These are phyloP conservation scores for Staurois parvus DNA, from an alignment of 2,797 vertebrate genomes.

Conservation along the genomic window DNA sequence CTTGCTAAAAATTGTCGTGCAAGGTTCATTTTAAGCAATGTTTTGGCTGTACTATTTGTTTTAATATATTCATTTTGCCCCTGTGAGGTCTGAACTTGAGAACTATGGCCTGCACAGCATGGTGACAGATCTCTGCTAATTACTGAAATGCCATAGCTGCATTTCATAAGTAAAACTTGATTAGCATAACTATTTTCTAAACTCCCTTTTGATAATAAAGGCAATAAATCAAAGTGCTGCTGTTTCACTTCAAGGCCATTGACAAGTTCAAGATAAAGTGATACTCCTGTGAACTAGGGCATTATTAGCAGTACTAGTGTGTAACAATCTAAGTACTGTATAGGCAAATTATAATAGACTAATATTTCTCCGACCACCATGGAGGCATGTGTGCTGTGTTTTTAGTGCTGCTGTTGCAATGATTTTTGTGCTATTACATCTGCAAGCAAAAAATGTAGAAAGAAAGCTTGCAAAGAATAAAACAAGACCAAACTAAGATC, in stretches of 20 bases:
- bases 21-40: too few species aligned
- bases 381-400: slow-evolving; percentile 28
- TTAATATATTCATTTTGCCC: slow-evolving; percentile 2
- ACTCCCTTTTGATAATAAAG: slow-evolving; percentile 21
- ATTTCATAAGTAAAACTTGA: slow-evolving; percentile 22
- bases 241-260: slow-evolving; percentile 25
- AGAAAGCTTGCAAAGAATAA: neutral
- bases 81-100: slow-evolving; percentile 10
- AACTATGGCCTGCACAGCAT: slow-evolving; percentile 1
- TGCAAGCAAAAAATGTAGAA: slow-evolving; percentile 7
- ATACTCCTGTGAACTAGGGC: neutral
- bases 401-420: slow-evolving; percentile 6
- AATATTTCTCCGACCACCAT: slow-evolving; percentile 25
- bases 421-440: slow-evolving; percentile 9
- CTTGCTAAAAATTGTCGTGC: too few species aligned
- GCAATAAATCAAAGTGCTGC: slow-evolving; percentile 43
- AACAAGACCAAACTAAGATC: neutral
- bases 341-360: slow-evolving; percentile 30
- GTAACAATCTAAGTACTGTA: slow-evolving; percentile 35
- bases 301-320: slow-evolving; percentile 2
- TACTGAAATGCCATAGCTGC: slow-evolving; percentile 9
- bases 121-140: slow-evolving; percentile 27
- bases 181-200: slow-evolving; percentile 46
- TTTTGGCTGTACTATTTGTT: neutral
- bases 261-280: slow-evolving; percentile 46